These are phyloP conservation scores for Cryptus viduatorius DNA, from an alignment of 2,888 invertebrate genomes.

Conservation along the genomic window DNA sequence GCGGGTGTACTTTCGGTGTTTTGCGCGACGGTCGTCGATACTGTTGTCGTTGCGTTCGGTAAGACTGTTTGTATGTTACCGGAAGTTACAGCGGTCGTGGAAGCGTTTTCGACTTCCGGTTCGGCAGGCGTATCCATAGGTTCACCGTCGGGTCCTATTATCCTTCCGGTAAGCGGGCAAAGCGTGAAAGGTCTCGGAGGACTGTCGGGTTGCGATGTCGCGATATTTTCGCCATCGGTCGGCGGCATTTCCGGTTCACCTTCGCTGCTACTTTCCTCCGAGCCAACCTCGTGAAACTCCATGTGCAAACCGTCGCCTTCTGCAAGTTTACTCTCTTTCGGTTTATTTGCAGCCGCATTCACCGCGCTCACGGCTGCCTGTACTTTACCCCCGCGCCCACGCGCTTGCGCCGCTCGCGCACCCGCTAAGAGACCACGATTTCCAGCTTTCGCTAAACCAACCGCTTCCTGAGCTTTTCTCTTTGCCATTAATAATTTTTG, in stretches of 20 bases:
- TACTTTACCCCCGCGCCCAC: conserved; percentile 70
- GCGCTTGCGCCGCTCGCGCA: conserved; percentile 70
- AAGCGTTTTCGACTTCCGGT: conserved; percentile 67
- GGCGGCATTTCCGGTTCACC: conserved; percentile 88
- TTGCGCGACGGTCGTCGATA: conserved; percentile 71
- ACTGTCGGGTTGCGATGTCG: conserved; percentile 87
- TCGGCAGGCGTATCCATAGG: conserved; percentile 81
- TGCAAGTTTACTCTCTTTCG: conserved; percentile 83
- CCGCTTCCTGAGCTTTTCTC: conserved; percentile 83
- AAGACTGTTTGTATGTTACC: conserved; percentile 36
- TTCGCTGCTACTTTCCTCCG: conserved; percentile 86
- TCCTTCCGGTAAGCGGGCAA: conserved; percentile 89
- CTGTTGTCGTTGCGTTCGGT: conserved; percentile 74
- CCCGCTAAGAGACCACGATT: conserved; percentile 75
- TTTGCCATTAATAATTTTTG: conserved; percentile 83
- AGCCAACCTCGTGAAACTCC: conserved; percentile 84
- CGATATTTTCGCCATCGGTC: conserved; percentile 83
- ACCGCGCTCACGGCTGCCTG: conserved; percentile 31
- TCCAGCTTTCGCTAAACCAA: conserved; percentile 78
- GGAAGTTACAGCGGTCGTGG: conserved; percentile 64
- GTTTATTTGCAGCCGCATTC: conserved; percentile 71
- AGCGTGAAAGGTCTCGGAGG: conserved; percentile 90
- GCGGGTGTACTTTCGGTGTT: conserved; percentile 64
- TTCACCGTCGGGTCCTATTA: conserved; percentile 83
- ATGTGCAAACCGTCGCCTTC: conserved; percentile 84